Evolutionary conservation across 2,797 vertebrate species (phyloP).

Genomic region (Galagoides demidoff): DNA sequence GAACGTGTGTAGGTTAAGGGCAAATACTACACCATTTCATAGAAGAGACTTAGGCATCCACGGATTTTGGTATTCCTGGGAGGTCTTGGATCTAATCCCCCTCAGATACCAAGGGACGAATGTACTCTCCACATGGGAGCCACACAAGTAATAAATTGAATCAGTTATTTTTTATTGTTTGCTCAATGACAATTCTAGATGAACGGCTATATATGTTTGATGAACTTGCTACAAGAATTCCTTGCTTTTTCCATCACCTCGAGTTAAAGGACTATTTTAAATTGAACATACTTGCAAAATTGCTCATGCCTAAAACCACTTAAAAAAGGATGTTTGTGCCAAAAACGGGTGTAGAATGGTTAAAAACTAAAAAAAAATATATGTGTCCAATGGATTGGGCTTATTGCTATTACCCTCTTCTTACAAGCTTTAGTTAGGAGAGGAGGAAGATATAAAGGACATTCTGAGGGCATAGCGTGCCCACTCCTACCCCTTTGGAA

Average conservation of each 20-base stretch:
- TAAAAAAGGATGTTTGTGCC: constrained; percentile 14
- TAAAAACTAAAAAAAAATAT: background rate
- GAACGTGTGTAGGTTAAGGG: background rate
- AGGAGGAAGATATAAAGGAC: background rate
- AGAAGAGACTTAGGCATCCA: background rate
- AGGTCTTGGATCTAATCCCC: background rate
- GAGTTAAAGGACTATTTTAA: constrained; percentile 54
- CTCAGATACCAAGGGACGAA: background rate
- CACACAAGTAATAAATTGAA: background rate
- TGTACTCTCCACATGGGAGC: background rate
- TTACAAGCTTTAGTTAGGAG: background rate
- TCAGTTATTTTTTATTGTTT: background rate
- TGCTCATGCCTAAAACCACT: constrained; percentile 13
- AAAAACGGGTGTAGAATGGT: background rate
- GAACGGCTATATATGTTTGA: background rate
- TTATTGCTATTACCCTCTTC: constrained; percentile 30
- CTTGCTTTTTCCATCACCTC: constrained; percentile 43
- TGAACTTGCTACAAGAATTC: constrained; percentile 29
- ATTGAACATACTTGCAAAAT: constrained; percentile 55
- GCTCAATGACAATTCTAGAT: background rate
- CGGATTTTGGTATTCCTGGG: background rate
- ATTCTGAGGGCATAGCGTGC: background rate
- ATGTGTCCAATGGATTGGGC: background rate
- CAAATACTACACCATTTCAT: background rate
- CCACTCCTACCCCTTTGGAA: background rate